Evolutionary conservation across 1,140 invertebrate species (phyloP), one percentile per base, ranked within the genome.

Genomic region (Hyposmocoma kahamanoa): DNA sequence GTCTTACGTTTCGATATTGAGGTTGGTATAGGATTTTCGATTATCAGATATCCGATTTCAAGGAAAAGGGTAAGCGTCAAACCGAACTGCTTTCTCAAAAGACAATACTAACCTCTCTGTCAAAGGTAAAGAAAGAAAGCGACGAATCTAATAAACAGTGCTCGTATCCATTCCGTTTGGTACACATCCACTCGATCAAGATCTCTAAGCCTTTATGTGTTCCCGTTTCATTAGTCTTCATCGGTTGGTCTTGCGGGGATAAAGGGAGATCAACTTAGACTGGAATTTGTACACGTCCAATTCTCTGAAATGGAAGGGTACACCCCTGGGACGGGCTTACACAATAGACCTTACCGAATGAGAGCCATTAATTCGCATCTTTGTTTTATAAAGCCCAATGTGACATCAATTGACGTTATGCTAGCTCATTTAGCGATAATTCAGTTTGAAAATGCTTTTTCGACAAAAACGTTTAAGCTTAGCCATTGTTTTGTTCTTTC

Each of bases 301-400:
- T 84, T 81, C 73, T 73, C 56, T 62, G 68, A 81, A 84, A 84
- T 84, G 80, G 77, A 84, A 80, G 74, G 77, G 75, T 75, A 70
- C 65, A 67, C 80, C 66, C 77, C 51, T 39, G 76, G 74, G 80
- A 74, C 69, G 30, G 50, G 59, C 70, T 73, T 64, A 70, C 67
- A 77, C 71, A 82, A 80, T 82, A 70, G 80, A 77, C 73, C 74
- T 68, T 75, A 67, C 58, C 63, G 70, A 84, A 78, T 79, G 78
- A 79, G 69, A 58, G 58, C 74, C 74, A 81, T 81, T 84, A 84
- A 84, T 82, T 82, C 78, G 66, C 68, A 77, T 82, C 76, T 80
- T 82, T 84, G 78, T 82, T 81, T 80, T 77, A 80, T 75, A 79
- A 78, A 76, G 70, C 68, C 69, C 61, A 60, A 64, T 72, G 72